Conservation (phyloP, 2,888 invertebrate species). For the Diaperis boleti region DNA sequence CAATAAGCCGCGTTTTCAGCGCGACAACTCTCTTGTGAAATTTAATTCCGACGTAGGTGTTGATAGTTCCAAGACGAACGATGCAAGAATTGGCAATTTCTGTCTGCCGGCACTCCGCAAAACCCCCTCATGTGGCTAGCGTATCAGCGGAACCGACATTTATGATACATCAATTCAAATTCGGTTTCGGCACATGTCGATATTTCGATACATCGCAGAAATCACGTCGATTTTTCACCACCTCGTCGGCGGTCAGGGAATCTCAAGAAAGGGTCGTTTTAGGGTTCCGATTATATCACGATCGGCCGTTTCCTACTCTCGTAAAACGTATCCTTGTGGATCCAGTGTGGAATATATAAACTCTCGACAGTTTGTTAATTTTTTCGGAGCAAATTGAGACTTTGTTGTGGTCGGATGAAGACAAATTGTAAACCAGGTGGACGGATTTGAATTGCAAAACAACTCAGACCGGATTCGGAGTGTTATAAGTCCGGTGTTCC, state of each 20-base stretch:
- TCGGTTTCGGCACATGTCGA: conserved; percentile 34
- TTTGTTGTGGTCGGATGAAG: conserved; percentile 18
- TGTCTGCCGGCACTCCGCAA: conserved; percentile 10
- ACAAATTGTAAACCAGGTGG: conserved; percentile 33
- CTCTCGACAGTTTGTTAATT: conserved; percentile 13
- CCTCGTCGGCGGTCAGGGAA: conserved; percentile 11
- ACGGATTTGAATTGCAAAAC: conserved; percentile 35
- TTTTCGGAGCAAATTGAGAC: conserved; percentile 14
- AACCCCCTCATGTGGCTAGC: conserved; percentile 17
- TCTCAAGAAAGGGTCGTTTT: conserved; percentile 8
- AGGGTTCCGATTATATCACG: conserved; percentile 36
- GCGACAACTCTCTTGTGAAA: not conserved
- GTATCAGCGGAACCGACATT: conserved; percentile 29
- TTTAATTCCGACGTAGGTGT: not conserved
- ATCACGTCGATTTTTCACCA: conserved; percentile 11
- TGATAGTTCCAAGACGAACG: not conserved
- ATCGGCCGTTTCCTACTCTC: conserved; percentile 38
- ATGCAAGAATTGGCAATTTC: not conserved
- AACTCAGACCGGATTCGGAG: conserved; percentile 29
- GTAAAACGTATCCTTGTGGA: conserved; percentile 37
- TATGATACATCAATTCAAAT: conserved; percentile 41
- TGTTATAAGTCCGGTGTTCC: conserved; percentile 35
- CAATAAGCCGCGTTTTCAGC: not conserved
- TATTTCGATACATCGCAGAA: conserved; percentile 26
- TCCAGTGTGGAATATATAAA: conserved; percentile 3